A percentile compares a stretch with the other conserved stretches of the same genome.
These are phyloP conservation scores for Onychomys torridus DNA, from an alignment of 2,797 vertebrate species.

Conservation along the genomic window DNA sequence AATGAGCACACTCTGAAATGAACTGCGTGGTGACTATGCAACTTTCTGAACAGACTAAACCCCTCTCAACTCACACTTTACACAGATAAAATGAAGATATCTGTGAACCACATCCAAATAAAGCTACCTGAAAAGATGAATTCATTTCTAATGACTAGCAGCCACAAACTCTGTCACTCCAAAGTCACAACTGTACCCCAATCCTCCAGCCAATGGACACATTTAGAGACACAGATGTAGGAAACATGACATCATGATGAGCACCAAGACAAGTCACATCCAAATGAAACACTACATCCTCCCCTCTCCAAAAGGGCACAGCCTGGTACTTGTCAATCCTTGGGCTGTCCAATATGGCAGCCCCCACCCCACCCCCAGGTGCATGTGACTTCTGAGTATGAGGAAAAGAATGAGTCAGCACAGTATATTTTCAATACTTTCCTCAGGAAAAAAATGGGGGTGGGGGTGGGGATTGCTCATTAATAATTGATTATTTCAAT, in stretches of 20 bases:
- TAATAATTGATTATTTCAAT: background rate
- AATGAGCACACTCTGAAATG: background rate
- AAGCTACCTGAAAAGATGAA: background rate
- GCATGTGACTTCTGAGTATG: accelerated
- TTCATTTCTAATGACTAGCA: background rate
- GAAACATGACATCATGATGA: background rate
- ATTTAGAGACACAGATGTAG: background rate
- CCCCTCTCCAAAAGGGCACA: background rate
- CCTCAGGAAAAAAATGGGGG: background rate
- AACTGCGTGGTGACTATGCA: background rate
- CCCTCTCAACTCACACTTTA: background rate
- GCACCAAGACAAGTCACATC: background rate
- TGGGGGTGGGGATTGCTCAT: background rate
- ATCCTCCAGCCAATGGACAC: background rate
- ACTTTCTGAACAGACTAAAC: background rate
- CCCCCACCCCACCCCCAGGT: too few species aligned
- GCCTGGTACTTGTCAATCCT: too few species aligned
- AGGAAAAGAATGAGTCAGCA: background rate
- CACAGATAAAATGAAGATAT: background rate
- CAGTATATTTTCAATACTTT: background rate
- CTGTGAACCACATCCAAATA: background rate
- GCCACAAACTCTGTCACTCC: background rate
- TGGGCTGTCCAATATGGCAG: background rate
- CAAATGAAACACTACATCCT: background rate
- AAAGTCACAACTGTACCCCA: background rate